phyloP scores from a whole-genome alignment of 2,797 vertebrate species.

The Zalophus californianus region DNA sequence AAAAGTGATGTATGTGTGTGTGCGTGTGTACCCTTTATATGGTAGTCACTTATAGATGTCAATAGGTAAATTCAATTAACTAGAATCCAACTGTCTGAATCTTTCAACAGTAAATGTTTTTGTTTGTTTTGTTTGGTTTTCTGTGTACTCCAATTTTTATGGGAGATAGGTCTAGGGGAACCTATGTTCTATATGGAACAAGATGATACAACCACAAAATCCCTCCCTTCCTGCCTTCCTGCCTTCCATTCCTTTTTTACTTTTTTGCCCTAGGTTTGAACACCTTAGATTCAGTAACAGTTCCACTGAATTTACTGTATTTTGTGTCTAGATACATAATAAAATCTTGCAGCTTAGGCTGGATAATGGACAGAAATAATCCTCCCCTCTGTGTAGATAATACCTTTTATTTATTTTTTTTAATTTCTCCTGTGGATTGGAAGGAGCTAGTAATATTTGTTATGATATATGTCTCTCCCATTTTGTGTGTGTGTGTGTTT shows the following conservation, averaged over 20 bases:
- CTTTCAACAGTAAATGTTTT: background rate
- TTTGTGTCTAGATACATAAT: background rate
- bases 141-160: background rate
- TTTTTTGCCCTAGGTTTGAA: background rate
- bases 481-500: background rate
- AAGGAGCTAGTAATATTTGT: background rate
- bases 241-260: background rate
- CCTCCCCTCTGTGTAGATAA: background rate
- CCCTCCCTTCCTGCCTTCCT: rapidly evolving
- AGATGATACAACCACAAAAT: background rate
- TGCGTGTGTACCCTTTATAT: background rate
- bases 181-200: background rate
- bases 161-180: background rate
- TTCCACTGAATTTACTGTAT: background rate
- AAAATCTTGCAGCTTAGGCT: background rate
- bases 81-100: background rate
- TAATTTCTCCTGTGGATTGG: background rate
- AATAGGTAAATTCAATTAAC: background rate
- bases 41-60: background rate
- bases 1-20: background rate
- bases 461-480: background rate
- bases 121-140: background rate
- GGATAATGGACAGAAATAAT: background rate
- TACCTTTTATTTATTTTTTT: background rate
- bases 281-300: background rate